Base-by-base conservation (phyloP, 1,140 invertebrate species). In the Helicorthomorpha holstii region DNA sequence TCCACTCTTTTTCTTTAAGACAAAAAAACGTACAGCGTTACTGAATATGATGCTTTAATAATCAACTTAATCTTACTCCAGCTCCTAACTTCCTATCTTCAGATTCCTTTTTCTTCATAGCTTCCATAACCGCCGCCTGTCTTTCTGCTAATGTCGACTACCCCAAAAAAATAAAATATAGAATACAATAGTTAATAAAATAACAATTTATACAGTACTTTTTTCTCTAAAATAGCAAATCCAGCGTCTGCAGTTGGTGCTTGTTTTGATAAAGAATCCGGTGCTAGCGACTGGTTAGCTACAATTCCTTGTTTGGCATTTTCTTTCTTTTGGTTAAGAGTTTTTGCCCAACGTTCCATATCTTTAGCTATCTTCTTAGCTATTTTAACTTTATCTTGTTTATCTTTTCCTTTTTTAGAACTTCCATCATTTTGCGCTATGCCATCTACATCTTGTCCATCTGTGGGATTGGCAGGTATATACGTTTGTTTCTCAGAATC, bases 351-450 rank as follows among this genome's bases (percentile, higher is more conserved):
- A 61, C 82, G 80, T 60, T 89, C 85, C 88, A 92, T 92, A 61
- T 92, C 77, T 68, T 96, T 96, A 0, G 91, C 92, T 60, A 98
- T 96, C 69, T 95, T 94, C 63, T 96, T 95, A 1, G 94, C 94
- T 16, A 94, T 89, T 71, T 95, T 96, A 0, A 91, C 87, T 72
- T 97, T 92, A 58, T 92, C 88, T 49, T 85, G 80, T 58, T 85
- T 70, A 42, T 63, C 59, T 56, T 68, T 66, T 24, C 60, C 65
- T 48, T 59, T 62, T 52, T 58, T 61, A 38, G 10, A 50, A 45
- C 29, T 57, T 42, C n/a, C n/a, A 34, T 29, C 24, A 21, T 48
- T 56, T 46, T 58, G 59, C 7, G 51, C 54, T 54, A 23, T 55
- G 54, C 24, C 29, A 43, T 27, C 34, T 54, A 16, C 23, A 23